These are phyloP conservation scores for Peromyscus polionotus DNA, from an alignment of 2,113 vertebrate genomes.

Conservation along the genomic window DNA sequence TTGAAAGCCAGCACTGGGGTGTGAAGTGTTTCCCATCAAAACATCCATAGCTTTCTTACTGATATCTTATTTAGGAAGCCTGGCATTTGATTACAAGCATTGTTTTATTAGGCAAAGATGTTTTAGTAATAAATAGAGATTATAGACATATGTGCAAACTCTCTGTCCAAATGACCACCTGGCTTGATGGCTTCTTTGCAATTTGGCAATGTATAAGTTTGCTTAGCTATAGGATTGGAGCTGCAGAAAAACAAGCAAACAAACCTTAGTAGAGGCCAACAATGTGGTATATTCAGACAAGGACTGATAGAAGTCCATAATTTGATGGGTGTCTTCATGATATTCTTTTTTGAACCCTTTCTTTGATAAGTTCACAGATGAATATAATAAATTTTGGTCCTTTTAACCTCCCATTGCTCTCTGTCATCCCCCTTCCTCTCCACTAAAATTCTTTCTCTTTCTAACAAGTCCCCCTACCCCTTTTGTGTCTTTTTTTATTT, in stretches of 20 bases:
- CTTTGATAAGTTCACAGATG: neutral
- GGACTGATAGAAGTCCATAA: neutral
- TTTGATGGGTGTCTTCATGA: neutral
- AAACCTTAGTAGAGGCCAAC: neutral
- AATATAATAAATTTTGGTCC: neutral
- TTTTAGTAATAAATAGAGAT: conserved; percentile 6
- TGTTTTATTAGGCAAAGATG: conserved; percentile 13
- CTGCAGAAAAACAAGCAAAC: neutral
- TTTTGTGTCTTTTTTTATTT: neutral
- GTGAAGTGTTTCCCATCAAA: neutral
- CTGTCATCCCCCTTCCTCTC: neutral
- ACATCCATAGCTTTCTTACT: neutral
- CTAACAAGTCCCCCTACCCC: neutral
- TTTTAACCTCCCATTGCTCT: no score
- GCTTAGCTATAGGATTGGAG: neutral
- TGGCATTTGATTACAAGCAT: conserved; percentile 29
- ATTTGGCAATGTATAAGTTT: neutral
- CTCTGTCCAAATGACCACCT: neutral
- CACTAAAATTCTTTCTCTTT: neutral
- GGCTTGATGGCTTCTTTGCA: neutral
- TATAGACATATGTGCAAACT: conserved; percentile 13
- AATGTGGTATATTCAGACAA: neutral
- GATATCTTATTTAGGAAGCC: neutral
- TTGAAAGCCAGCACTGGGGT: neutral
- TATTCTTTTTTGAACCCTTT: neutral